Conservation (phyloP, 2,888 invertebrate genomes). For the Limenitis camilla region DNA sequence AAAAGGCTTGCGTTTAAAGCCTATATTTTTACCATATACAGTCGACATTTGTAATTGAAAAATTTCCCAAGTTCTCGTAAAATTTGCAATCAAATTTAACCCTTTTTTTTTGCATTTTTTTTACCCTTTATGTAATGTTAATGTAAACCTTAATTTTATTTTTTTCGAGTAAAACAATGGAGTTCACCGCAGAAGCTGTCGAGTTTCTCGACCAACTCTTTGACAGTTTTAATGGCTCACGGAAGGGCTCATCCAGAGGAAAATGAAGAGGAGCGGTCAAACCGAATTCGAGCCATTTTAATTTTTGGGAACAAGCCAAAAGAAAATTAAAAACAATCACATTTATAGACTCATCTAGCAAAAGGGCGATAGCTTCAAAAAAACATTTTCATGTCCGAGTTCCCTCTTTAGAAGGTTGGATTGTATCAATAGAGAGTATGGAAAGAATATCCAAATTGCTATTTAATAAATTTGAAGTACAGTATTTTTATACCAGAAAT, state of each 20-base stretch:
- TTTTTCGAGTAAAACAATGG: conserved; percentile 2
- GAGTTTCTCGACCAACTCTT: conserved; percentile 20
- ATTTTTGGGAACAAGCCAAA: conserved; percentile 20
- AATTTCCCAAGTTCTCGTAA: no score
- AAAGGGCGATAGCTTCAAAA: conserved; percentile 4
- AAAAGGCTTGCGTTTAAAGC: no score
- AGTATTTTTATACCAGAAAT: conserved; percentile 23
- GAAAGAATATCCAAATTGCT: conserved; percentile 20
- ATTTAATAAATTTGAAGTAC: conserved; percentile 19
- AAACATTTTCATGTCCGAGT: conserved; percentile 13
- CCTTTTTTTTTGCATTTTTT: no score
- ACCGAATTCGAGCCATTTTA: conserved; percentile 7
- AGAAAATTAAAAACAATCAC: conserved; percentile 15
- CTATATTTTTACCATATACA: no score
- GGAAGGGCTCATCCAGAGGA: conserved; percentile 6
- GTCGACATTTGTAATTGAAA: no score
- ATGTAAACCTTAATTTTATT: no score
- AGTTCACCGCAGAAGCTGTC: conserved; percentile 13
- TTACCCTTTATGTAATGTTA: no score
- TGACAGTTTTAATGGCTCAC: conserved; percentile 16
- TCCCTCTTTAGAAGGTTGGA: conserved; percentile 23
- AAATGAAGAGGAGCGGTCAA: conserved; percentile 17
- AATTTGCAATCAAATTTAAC: no score
- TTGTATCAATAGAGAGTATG: conserved; percentile 25
- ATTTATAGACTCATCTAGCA: conserved; percentile 13